Conservation (phyloP, 1,140 invertebrate genomes). For the Orius insidiosus region DNA sequence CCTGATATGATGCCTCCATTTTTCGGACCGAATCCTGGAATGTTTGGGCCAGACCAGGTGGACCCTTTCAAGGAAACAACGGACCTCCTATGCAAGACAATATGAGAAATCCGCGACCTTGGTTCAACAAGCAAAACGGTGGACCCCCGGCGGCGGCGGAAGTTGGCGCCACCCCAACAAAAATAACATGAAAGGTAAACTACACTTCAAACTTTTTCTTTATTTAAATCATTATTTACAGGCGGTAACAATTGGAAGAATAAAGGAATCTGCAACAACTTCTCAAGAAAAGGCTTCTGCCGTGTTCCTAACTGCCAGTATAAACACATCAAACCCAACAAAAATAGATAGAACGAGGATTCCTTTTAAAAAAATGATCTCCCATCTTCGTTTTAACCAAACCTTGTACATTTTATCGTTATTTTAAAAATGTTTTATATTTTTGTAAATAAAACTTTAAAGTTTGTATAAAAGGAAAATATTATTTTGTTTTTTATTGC, state of each 20-base stretch:
- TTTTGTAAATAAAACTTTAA: no score
- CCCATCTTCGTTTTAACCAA: no score
- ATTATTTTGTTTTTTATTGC: no score
- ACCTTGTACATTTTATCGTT: no score
- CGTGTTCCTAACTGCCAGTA: constrained; percentile 14
- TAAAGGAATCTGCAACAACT: constrained; percentile 14
- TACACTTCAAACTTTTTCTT: no score
- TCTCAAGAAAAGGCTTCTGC: constrained; percentile 15
- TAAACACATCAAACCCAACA: constrained; percentile 7
- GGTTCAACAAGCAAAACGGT: constrained; percentile 9
- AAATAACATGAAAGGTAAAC: background rate
- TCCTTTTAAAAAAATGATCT: no score
- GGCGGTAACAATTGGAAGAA: background rate
- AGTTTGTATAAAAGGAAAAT: no score
- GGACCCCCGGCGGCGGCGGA: constrained; percentile 8
- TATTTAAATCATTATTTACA: constrained; percentile 3
- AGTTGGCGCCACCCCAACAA: constrained; percentile 12
- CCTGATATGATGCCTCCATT: constrained; percentile 7
- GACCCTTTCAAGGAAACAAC: background rate
- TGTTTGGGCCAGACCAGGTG: background rate
- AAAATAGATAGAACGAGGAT: no score
- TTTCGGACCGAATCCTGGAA: constrained; percentile 1
- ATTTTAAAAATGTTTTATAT: no score
- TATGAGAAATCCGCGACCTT: constrained; percentile 8
- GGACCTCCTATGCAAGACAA: background rate